Evolutionary conservation across 2,888 invertebrate genomes (phyloP).

Genomic region (Serrognathus titanus): DNA sequence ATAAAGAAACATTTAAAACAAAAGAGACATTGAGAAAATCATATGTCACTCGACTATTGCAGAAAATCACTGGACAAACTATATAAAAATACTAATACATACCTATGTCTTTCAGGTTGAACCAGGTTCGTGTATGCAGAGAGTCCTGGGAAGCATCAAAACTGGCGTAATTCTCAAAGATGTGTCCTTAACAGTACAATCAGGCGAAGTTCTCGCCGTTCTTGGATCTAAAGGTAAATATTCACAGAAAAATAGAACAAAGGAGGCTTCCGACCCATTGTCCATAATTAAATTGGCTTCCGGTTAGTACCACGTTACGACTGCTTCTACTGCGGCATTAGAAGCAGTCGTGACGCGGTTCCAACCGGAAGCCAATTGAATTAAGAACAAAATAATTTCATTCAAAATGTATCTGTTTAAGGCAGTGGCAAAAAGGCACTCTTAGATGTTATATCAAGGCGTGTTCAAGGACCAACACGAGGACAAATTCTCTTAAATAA

Average conservation of each 20-base stretch:
- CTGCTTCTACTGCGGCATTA: too few relatives aligned
- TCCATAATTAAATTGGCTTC: too few relatives aligned
- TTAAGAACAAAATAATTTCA: too few relatives aligned
- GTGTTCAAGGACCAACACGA: conserved; percentile 76
- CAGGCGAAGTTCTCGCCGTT: conserved; percentile 90
- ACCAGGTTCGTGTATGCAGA: conserved; percentile 72
- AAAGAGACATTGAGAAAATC: too few relatives aligned
- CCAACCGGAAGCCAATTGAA: too few relatives aligned
- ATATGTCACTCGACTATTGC: too few relatives aligned
- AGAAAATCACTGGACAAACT: too few relatives aligned
- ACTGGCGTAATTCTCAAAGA: conserved; percentile 88
- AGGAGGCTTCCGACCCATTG: too few relatives aligned
- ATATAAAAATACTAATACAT: not conserved
- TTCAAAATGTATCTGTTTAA: conserved; percentile 40
- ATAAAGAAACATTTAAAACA: too few relatives aligned
- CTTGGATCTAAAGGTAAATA: conserved; percentile 82
- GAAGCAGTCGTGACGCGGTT: too few relatives aligned
- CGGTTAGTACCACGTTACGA: too few relatives aligned
- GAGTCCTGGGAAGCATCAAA: conserved; percentile 72
- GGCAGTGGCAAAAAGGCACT: conserved; percentile 94
- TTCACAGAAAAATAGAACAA: not conserved
- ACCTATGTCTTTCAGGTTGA: conserved; percentile 60
- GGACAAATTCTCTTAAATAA: conserved; percentile 90
- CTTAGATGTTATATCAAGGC: conserved; percentile 84
- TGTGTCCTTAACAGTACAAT: conserved; percentile 85